These are phyloP conservation scores for Chrysomallon squamiferum DNA, from an alignment of 1,140 invertebrate genomes.

Conservation along the genomic window DNA sequence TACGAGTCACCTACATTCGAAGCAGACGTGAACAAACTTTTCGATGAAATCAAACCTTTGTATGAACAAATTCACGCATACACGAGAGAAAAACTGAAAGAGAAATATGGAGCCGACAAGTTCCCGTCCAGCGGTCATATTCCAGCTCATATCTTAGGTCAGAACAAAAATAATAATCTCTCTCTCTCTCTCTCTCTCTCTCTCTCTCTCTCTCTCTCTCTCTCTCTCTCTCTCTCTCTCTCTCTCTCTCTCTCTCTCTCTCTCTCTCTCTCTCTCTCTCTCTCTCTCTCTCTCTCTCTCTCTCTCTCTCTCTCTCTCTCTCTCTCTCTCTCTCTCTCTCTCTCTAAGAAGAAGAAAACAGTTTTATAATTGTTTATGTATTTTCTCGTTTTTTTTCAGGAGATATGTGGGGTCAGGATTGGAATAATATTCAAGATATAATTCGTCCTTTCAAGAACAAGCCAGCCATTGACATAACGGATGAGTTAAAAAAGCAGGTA, in stretches of 20 bases:
- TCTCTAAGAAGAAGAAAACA: too few relatives aligned
- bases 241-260: too few relatives aligned
- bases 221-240: too few relatives aligned
- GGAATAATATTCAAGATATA: slow-evolving; percentile 79
- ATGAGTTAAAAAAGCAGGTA: slow-evolving; percentile 75
- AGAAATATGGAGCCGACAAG: slow-evolving; percentile 64
- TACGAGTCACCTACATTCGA: slow-evolving; percentile 55
- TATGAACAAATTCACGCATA: slow-evolving; percentile 84
- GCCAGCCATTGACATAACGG: slow-evolving; percentile 51
- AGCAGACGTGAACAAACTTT: slow-evolving; percentile 77
- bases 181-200: too few relatives aligned
- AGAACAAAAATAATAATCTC: slow-evolving; percentile 10
- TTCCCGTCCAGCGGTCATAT: slow-evolving; percentile 55
- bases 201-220: too few relatives aligned
- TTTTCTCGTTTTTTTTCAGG: too few relatives aligned
- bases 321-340: too few relatives aligned
- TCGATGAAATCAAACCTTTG: slow-evolving; percentile 82
- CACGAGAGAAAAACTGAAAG: slow-evolving; percentile 81
- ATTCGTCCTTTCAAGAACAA: slow-evolving; percentile 28
- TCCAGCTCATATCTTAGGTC: slow-evolving; percentile 69
- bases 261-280: too few relatives aligned
- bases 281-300: too few relatives aligned
- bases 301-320: too few relatives aligned
- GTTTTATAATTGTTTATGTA: too few relatives aligned
- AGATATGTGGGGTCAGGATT: slow-evolving; percentile 91